Percentiles rank a stretch among this genome's conserved stretches.
Conservation (phyloP, 2,797 vertebrate genomes). For the Chelidonichthys spinosus region DNA sequence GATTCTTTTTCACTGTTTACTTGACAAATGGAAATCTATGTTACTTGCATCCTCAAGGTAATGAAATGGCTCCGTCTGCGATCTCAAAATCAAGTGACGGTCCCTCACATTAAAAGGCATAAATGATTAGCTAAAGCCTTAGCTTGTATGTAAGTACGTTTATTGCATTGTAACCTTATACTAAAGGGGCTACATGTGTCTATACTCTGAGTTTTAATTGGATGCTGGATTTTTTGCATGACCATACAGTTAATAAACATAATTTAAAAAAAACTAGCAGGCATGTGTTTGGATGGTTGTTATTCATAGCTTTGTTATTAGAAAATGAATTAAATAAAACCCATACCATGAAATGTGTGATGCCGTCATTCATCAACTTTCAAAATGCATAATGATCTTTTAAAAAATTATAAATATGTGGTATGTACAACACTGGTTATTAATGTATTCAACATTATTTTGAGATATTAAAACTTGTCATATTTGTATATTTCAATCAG, state of each 20-base stretch:
- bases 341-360: too few species aligned
- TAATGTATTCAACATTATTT: too few species aligned
- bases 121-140: conserved; percentile 85
- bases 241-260: conserved; percentile 95
- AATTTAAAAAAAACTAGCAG: conserved; percentile 85
- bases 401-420: too few species aligned
- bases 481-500: not conserved
- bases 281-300: conserved; percentile 93
- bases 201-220: conserved; percentile 94
- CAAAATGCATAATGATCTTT: too few species aligned
- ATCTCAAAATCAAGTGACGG: conserved; percentile 75
- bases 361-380: too few species aligned
- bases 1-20: conserved; percentile 91
- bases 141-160: conserved; percentile 90
- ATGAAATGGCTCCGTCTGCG: conserved; percentile 79
- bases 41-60: conserved; percentile 89
- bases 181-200: conserved; percentile 90
- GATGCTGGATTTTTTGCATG: conserved; percentile 99
- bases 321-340: conserved; percentile 69
- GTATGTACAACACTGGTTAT: too few species aligned
- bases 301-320: conserved; percentile 93
- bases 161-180: conserved; percentile 92
- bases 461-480: too few species aligned
- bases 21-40: conserved; percentile 86
- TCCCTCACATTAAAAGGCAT: conserved; percentile 80